A percentile compares a stretch with the other conserved stretches of the same genome.
Conservation (phyloP, 2,113 vertebrate genomes). For the Mugil cephalus region DNA sequence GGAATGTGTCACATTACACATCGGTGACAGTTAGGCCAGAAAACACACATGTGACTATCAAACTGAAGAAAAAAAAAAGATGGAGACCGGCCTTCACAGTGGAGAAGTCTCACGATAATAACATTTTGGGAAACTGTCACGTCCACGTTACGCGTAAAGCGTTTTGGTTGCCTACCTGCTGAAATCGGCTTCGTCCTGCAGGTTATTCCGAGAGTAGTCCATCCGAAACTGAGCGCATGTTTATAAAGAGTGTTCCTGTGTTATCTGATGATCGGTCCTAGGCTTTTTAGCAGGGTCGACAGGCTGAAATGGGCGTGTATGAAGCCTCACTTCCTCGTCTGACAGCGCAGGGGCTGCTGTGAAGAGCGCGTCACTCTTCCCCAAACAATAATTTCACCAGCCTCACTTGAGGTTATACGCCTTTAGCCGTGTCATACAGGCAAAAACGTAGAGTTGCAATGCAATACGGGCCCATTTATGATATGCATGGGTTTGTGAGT, state of each 20-base stretch:
- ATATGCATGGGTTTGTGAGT: constrained; percentile 5
- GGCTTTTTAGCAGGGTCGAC: constrained; percentile 40
- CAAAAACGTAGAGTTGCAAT: constrained; percentile 14
- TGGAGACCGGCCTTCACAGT: constrained; percentile 66
- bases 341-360: constrained; percentile 64
- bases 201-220: constrained; percentile 42
- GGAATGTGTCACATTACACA: background rate
- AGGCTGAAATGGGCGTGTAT: constrained; percentile 68
- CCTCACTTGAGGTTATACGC: constrained; percentile 28
- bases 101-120: constrained; percentile 39
- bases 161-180: constrained; percentile 45
- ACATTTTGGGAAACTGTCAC: constrained; percentile 15
- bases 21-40: constrained; percentile 49
- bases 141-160: constrained; percentile 14
- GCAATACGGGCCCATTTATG: constrained; percentile 34
- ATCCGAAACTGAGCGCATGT: constrained; percentile 58
- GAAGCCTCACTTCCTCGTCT: constrained; percentile 77
- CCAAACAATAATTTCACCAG: constrained; percentile 24
- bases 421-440: background rate
- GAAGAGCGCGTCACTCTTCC: constrained; percentile 61
- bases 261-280: constrained; percentile 48
- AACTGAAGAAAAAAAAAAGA: constrained; percentile 36
- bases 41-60: constrained; percentile 49
- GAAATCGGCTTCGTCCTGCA: constrained; percentile 49
- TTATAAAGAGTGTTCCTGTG: constrained; percentile 28